A percentile compares a stretch with the other conserved stretches of the same genome.
phyloP scores from a whole-genome alignment of 2,797 vertebrate species.

The Sciaenops ocellatus region DNA sequence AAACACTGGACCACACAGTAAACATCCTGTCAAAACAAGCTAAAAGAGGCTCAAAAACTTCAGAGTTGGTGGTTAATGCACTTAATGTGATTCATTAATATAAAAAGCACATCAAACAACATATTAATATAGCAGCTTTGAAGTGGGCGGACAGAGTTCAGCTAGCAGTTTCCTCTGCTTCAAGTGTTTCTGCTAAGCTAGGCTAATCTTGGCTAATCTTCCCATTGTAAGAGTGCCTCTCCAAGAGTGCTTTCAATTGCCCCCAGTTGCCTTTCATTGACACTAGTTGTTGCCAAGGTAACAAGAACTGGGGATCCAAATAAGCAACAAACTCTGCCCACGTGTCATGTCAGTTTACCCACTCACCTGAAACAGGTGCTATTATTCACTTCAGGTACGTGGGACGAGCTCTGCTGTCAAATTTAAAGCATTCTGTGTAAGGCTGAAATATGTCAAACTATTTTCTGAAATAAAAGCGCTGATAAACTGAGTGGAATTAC shows the following conservation, averaged over 20 bases:
- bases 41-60: neutral
- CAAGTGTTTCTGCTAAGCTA: neutral
- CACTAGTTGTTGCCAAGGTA: constrained; percentile 1
- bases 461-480: constrained; percentile 19
- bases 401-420: neutral
- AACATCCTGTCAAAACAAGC: neutral
- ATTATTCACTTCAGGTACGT: neutral
- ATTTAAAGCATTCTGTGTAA: neutral
- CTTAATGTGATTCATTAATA: too few relatives aligned
- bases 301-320: neutral
- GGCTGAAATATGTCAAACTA: constrained; percentile 9
- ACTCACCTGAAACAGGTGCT: neutral
- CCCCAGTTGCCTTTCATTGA: constrained; percentile 6
- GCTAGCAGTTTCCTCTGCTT: neutral
- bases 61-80: neutral
- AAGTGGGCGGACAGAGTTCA: neutral
- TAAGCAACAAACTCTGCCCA: neutral
- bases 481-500: constrained; percentile 21
- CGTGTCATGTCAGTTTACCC: neutral
- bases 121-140: neutral
- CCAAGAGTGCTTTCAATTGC: neutral
- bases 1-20: neutral
- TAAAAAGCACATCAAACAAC: too few relatives aligned
- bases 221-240: too few relatives aligned
- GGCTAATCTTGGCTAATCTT: neutral